phyloP scores from a whole-genome alignment of 2,888 invertebrate species.

The Cyclophora punctaria region DNA sequence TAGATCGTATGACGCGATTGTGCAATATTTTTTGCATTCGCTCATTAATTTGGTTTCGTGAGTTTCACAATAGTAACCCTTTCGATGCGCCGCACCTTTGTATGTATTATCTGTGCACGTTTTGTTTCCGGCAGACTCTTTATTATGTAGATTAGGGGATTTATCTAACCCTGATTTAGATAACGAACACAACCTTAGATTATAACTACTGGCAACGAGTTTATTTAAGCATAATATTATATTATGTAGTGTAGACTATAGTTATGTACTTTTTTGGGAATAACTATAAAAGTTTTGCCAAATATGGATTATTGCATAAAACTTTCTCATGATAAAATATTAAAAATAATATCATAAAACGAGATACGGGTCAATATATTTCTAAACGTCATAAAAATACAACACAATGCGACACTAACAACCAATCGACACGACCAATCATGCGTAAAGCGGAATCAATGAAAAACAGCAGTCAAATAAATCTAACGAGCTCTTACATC shows the following conservation, averaged over 20 bases:
- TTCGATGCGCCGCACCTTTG: constrained; percentile 50
- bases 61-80: constrained; percentile 67
- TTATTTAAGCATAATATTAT: background rate
- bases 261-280: no score
- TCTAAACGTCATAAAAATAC: constrained; percentile 23
- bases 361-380: constrained; percentile 16
- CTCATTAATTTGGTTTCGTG: constrained; percentile 72
- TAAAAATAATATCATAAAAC: no score
- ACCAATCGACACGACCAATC: constrained; percentile 70
- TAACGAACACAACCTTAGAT: constrained; percentile 21
- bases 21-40: constrained; percentile 63
- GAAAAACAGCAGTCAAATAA: constrained; percentile 71
- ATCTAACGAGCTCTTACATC: constrained; percentile 73
- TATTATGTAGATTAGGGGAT: constrained; percentile 70
- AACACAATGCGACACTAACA: constrained; percentile 60
- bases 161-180: constrained; percentile 57
- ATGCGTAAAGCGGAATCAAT: constrained; percentile 64
- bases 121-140: constrained; percentile 64
- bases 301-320: no score
- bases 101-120: constrained; percentile 52
- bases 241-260: no score
- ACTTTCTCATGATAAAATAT: no score
- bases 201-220: background rate
- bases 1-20: constrained; percentile 68
- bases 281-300: no score